Evolutionary conservation across 2,113 vertebrate species (phyloP), one percentile per base, ranked within the genome.

Genomic region (Rostratula benghalensis): DNA sequence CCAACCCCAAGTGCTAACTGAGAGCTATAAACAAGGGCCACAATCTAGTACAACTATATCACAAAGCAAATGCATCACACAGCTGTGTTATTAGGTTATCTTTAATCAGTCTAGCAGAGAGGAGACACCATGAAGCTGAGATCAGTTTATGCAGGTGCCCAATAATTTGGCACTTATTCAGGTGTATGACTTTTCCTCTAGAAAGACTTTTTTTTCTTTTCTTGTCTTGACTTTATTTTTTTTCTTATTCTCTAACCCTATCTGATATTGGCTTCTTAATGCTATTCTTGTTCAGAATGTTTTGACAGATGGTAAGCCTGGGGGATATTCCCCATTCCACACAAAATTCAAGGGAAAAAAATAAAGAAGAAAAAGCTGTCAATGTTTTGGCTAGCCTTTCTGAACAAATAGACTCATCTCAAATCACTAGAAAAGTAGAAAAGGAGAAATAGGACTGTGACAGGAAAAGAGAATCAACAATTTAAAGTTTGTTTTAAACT

Each of bases 141-240:
- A 56, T 57, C 46, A 67, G 51, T 92, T 93, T 67, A 70, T 30
- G 16, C 16, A 83, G 5, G 3, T 75, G 31, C 68, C 63, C 28
- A 92, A 31, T 80, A 63, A 88, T 63, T 79, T 67, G 15, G 3
- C 19, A 61, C 10, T 83, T 88, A 60, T n/a, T 94, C 60, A 89
- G 31, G n/a, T 59, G 10, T 65, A 63, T 60, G 59, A n/a, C 1
- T 76, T 87, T 69, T 84, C 33, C 8, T 51, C 57, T 61, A 21
- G 27, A 75, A 71, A 92, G 22, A 4, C 1, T 27, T 24, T 80
- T 24, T 80, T 48, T 31, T 31, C 2, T 17, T 3, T 20, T 24
- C 1, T 27, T 13, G 11, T 22, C 3, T 21, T 17, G 11, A 6
- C 18, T 30, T 11, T 9, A 4, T 2, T 31, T 13, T 17, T 4